phyloP scores from a whole-genome alignment of 2,113 vertebrate genomes.

The Excalfactoria chinensis region DNA sequence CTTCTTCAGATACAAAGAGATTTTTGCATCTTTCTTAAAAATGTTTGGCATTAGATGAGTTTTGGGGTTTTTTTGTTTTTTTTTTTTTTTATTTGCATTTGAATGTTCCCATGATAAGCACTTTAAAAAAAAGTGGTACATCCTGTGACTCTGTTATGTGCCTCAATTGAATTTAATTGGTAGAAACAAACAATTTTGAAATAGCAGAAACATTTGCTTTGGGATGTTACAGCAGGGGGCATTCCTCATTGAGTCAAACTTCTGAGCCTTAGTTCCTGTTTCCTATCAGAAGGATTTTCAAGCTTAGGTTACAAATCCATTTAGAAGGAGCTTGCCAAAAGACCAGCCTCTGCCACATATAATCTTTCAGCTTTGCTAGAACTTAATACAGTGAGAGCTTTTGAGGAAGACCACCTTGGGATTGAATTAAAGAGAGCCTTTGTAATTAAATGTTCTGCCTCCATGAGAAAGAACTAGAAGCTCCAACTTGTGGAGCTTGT shows the following conservation, averaged over 20 bases:
- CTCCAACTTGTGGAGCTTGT: not conserved
- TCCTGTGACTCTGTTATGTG: not conserved
- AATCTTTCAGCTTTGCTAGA: slow-evolving; percentile 51
- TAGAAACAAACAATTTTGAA: not conserved
- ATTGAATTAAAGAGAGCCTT: slow-evolving; percentile 13
- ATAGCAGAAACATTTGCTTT: not conserved
- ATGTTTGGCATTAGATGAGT: not conserved
- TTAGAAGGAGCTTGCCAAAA: slow-evolving; percentile 40
- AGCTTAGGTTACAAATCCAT: slow-evolving; percentile 35
- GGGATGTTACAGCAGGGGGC: not conserved
- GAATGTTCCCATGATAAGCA: not conserved
- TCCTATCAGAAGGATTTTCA: not conserved
- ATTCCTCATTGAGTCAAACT: slow-evolving; percentile 25
- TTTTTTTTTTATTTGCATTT: not conserved
- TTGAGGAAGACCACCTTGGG: slow-evolving; percentile 16
- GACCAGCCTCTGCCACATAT: not conserved
- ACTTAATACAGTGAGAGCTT: slow-evolving; percentile 41
- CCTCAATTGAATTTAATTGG: not conserved
- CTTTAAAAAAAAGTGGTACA: not conserved
- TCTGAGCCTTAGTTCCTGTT: slow-evolving; percentile 11
- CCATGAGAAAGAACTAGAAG: not conserved
- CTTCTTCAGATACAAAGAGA: not conserved
- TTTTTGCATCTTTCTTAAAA: not conserved
- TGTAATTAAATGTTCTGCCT: slow-evolving; percentile 2
- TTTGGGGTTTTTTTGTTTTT: not conserved